Evolutionary conservation across 2,797 vertebrate species (phyloP).

Genomic region (Pipistrellus kuhlii): DNA sequence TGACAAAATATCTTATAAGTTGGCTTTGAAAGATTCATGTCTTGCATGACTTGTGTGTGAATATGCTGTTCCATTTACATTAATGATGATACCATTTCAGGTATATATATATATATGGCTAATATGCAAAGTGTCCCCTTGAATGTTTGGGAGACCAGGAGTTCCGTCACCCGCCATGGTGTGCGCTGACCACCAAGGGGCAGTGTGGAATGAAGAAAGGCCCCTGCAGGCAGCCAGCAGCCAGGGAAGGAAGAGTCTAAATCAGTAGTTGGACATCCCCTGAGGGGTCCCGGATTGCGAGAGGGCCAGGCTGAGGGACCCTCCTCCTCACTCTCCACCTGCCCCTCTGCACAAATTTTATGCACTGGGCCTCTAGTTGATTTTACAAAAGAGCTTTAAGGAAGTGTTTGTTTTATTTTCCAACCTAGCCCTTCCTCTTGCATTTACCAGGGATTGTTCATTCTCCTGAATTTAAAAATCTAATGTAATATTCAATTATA

Average conservation of each 20-base stretch:
- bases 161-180: too few species aligned
- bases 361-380: background rate
- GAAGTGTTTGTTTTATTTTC: background rate
- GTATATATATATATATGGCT: background rate
- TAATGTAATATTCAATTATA: background rate
- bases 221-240: too few species aligned
- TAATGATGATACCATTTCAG: background rate
- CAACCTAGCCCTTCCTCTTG: background rate
- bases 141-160: too few species aligned
- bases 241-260: too few species aligned
- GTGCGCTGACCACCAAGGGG: too few species aligned
- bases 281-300: too few species aligned
- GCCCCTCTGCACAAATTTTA: too few species aligned
- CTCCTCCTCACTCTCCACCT: too few species aligned
- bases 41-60: background rate
- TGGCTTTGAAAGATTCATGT: background rate
- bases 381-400: constrained; percentile 19
- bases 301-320: too few species aligned
- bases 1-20: background rate
- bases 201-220: too few species aligned
- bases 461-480: constrained; percentile 23
- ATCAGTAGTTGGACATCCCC: too few species aligned
- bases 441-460: constrained; percentile 7
- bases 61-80: background rate
- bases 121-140: too few species aligned